These are phyloP conservation scores for Callocephalon fimbriatum DNA, from an alignment of 2,113 vertebrate species.

Conservation along the genomic window DNA sequence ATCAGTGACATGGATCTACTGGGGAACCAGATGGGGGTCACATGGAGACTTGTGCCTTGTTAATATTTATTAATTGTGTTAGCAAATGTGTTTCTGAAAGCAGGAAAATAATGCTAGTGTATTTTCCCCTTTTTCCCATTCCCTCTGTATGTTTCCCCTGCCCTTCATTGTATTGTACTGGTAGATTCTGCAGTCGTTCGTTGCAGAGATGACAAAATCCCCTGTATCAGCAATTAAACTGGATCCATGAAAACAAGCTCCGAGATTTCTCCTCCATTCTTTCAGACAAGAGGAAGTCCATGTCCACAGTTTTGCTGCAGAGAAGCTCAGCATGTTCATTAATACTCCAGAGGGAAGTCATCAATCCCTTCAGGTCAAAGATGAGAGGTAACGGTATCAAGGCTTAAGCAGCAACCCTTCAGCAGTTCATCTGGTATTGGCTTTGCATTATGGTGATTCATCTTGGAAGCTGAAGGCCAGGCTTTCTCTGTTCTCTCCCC, in stretches of 20 bases:
- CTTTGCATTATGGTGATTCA: neutral
- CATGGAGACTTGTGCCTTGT: neutral
- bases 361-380: constrained; percentile 58
- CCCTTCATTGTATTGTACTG: neutral
- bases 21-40: neutral
- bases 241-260: neutral
- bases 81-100: neutral
- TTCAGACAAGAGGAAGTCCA: constrained; percentile 13
- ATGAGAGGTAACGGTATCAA: constrained; percentile 10
- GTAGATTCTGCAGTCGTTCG: neutral
- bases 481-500: neutral
- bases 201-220: neutral
- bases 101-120: neutral
- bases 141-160: neutral
- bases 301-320: constrained; percentile 18
- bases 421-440: constrained; percentile 26
- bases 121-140: neutral
- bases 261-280: constrained; percentile 1
- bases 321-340: constrained; percentile 47
- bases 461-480: constrained; percentile 1
- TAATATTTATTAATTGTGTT: constrained; percentile 24
- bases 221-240: neutral
- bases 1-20: neutral
- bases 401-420: constrained; percentile 9
- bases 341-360: constrained; percentile 24